Evolutionary conservation across 2,113 vertebrate genomes (phyloP).

Genomic region (Zosterops lateralis): DNA sequence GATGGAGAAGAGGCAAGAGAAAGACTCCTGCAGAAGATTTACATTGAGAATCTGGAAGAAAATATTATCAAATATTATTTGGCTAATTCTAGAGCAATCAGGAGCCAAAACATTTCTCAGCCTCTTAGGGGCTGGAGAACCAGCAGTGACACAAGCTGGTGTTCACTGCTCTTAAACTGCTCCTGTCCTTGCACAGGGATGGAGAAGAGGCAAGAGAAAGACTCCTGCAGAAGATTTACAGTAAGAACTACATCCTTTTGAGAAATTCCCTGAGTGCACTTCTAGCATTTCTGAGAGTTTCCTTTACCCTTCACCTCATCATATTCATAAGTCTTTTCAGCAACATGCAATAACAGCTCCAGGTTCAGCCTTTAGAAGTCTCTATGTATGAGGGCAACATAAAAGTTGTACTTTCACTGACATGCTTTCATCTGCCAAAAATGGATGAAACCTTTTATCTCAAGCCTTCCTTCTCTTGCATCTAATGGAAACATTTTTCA

Average conservation of each 20-base stretch:
- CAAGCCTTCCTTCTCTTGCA: background rate
- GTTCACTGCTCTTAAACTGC: background rate
- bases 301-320: background rate
- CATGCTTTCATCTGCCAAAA: background rate
- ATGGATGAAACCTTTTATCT: background rate
- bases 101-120: background rate
- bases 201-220: background rate
- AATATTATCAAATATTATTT: background rate
- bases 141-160: background rate
- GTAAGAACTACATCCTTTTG: background rate
- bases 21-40: background rate
- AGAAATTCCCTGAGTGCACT: background rate
- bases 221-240: background rate
- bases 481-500: background rate
- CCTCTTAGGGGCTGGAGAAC: background rate
- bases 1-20: background rate
- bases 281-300: background rate
- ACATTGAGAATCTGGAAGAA: background rate
- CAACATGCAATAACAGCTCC: background rate
- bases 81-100: background rate
- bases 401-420: background rate
- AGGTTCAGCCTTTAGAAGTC: background rate
- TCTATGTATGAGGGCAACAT: background rate
- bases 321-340: background rate
- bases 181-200: background rate